Conservation (phyloP, 2,797 vertebrate genomes). For the Prunella strophiata region DNA sequence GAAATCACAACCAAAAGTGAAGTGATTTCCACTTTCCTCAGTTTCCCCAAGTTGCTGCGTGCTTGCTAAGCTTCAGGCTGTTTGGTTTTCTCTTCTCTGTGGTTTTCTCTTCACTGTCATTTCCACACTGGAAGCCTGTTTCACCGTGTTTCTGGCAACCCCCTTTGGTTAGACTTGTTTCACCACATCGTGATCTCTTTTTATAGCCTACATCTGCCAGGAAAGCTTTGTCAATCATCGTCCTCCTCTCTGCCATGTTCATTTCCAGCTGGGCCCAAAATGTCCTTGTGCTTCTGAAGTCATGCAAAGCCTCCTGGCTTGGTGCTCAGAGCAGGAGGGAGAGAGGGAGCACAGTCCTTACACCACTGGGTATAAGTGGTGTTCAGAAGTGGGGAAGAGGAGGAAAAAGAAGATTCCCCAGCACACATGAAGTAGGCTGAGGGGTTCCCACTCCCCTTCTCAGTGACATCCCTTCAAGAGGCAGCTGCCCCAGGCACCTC, state of each 20-base stretch:
- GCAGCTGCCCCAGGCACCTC: neutral
- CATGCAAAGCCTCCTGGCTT: neutral
- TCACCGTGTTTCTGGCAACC: neutral
- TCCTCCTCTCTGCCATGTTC: neutral
- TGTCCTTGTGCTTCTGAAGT: neutral
- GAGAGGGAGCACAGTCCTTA: accelerated
- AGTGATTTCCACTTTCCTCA: neutral
- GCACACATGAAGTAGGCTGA: neutral
- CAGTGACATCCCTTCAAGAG: neutral
- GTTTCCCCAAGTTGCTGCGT: neutral
- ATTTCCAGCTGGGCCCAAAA: neutral
- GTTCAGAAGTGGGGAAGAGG: neutral
- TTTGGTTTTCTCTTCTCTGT: neutral
- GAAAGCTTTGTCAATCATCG: neutral
- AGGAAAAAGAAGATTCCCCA: neutral
- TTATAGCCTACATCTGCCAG: constrained; percentile 7
- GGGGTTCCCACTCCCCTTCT: neutral
- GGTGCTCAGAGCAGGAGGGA: neutral
- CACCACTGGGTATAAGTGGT: accelerated
- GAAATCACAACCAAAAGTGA: neutral
- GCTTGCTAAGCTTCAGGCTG: neutral
- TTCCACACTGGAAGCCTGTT: constrained; percentile 26
- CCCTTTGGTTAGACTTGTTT: constrained; percentile 32
- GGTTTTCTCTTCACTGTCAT: neutral
- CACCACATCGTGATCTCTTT: constrained; percentile 15